phyloP scores from a whole-genome alignment of 2,888 invertebrate species.

The Aleiodes alternator region DNA sequence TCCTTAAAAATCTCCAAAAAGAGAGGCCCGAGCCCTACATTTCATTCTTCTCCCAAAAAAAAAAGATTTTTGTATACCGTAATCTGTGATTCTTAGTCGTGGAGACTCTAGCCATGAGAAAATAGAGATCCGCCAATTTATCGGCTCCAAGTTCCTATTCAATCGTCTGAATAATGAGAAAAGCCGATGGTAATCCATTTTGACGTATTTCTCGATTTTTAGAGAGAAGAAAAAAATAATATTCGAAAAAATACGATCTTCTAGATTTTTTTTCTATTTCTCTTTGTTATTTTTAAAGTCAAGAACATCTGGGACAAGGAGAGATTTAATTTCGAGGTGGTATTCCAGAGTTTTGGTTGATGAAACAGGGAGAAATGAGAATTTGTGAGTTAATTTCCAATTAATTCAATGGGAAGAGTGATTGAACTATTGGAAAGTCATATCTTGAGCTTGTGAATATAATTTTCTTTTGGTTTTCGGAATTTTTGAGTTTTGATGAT shows the following conservation, averaged over 20 bases:
- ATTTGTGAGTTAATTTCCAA: no score
- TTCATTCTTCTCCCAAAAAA: slow-evolving; percentile 34
- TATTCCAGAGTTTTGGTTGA: no score
- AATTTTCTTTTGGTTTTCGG: no score
- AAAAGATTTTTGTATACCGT: slow-evolving; percentile 45
- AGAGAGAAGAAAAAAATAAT: background rate
- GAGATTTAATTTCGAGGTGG: background rate
- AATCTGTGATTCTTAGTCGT: slow-evolving; percentile 68
- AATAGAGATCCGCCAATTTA: slow-evolving; percentile 61
- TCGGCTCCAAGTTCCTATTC: slow-evolving; percentile 60
- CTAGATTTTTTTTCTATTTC: background rate
- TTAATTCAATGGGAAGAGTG: no score
- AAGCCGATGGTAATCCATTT: slow-evolving; percentile 62
- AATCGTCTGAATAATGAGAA: slow-evolving; percentile 41
- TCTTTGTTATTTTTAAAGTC: background rate
- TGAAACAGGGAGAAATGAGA: no score
- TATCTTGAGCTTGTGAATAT: no score
- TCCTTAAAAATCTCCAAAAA: slow-evolving; percentile 32
- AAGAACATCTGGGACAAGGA: background rate
- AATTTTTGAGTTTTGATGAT: no score
- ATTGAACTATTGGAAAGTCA: no score
- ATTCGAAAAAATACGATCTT: background rate
- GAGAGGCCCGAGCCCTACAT: slow-evolving; percentile 32
- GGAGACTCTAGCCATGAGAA: slow-evolving; percentile 38
- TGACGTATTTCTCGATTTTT: slow-evolving; percentile 54